A percentile compares a stretch with the other conserved stretches of the same genome.
Evolutionary conservation across 2,113 vertebrate species (phyloP).

Genomic region (Procavia capensis): DNA sequence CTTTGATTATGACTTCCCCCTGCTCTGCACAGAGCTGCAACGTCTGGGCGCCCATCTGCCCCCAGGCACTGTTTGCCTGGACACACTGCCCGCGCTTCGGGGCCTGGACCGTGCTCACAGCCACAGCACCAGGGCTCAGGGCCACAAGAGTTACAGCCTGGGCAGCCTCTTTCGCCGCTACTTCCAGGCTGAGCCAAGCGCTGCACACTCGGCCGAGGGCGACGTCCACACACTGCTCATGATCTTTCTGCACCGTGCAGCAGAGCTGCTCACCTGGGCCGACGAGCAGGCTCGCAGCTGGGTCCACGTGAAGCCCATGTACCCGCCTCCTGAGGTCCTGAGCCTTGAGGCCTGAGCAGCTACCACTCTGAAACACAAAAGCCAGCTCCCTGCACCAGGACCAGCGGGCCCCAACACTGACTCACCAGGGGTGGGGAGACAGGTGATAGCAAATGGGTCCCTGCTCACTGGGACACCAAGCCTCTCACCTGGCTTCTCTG

Average conservation of each 20-base stretch:
- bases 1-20: conserved; percentile 83
- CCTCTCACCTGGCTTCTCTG: too few relatives aligned
- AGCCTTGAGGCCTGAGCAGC: neutral
- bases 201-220: conserved; percentile 77
- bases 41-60: conserved; percentile 73
- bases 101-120: conserved; percentile 66
- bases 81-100: conserved; percentile 76
- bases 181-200: conserved; percentile 59
- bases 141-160: conserved; percentile 68
- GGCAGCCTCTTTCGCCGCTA: conserved; percentile 73
- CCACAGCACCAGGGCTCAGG: conserved; percentile 44
- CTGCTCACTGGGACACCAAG: neutral
- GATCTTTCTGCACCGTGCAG: conserved; percentile 72
- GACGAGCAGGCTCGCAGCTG: conserved; percentile 69
- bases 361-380: too few relatives aligned
- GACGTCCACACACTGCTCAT: conserved; percentile 70
- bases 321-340: neutral
- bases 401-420: too few relatives aligned
- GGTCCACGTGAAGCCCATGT: conserved; percentile 80
- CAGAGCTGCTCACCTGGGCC: conserved; percentile 74
- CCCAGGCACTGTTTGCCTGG: conserved; percentile 78
- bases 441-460: neutral
- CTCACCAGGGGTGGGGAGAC: neutral
- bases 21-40: conserved; percentile 81
- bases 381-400: neutral